Conservation (phyloP, 2,797 vertebrate genomes). For the Ambastaia sidthimunki region DNA sequence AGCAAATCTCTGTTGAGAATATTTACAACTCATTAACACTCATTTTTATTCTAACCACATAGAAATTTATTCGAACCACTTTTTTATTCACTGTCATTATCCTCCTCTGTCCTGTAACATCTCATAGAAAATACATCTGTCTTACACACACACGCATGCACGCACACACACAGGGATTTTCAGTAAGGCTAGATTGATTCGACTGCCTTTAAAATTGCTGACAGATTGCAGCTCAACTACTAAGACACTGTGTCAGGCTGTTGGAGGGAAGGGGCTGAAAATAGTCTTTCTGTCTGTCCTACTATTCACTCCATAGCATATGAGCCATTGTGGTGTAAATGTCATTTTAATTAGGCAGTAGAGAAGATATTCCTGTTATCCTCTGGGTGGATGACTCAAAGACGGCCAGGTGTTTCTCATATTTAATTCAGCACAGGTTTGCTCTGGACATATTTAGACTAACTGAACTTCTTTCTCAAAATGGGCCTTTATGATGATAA, state of each 20-base stretch:
- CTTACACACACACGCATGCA: not conserved
- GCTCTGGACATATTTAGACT: too few relatives aligned
- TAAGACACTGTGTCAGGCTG: not conserved
- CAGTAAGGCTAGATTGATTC: conserved; percentile 18
- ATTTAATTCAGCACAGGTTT: too few relatives aligned
- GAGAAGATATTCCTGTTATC: not conserved
- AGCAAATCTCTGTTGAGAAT: not conserved
- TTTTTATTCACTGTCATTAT: conserved; percentile 1
- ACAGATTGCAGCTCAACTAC: conserved; percentile 10
- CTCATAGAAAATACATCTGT: not conserved
- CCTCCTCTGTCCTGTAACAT: conserved; percentile 1
- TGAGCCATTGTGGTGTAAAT: not conserved
- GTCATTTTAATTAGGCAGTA: not conserved
- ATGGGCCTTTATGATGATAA: too few relatives aligned
- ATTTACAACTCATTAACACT: not conserved
- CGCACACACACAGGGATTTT: not conserved
- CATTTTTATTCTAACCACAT: not conserved
- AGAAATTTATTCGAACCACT: not conserved
- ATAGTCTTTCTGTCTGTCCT: not conserved
- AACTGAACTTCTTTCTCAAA: too few relatives aligned
- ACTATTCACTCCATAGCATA: not conserved
- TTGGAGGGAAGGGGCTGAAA: not conserved
- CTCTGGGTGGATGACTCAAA: too few relatives aligned
- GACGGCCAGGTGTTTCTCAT: too few relatives aligned
- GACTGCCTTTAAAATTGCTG: not conserved